A percentile compares a stretch with the other conserved stretches of the same genome.
phyloP scores from a whole-genome alignment of 1,140 invertebrate species.

The Drosophila cardini region DNA sequence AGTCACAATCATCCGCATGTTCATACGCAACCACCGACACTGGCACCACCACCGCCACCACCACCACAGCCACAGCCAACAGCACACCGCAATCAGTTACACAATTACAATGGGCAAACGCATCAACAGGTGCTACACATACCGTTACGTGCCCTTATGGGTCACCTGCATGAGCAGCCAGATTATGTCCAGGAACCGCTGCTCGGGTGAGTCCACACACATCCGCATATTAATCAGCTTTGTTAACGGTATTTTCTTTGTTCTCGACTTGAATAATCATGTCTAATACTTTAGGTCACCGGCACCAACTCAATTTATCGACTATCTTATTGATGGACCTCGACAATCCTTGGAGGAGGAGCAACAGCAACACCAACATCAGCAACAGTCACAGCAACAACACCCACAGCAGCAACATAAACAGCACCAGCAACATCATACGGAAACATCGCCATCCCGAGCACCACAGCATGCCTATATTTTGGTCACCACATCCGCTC shows the following conservation, averaged over 20 bases:
- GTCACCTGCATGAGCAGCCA: conserved; percentile 57
- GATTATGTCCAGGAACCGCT: conserved; percentile 44
- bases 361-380: conserved; percentile 35
- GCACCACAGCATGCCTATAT: conserved; percentile 66
- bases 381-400: conserved; percentile 35
- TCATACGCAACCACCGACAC: conserved; percentile 4
- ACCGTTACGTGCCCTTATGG: conserved; percentile 64
- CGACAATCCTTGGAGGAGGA: conserved; percentile 77
- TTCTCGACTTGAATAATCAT: too few relatives aligned
- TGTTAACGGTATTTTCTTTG: not conserved
- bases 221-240: not conserved
- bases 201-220: conserved; percentile 35
- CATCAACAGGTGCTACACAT: conserved; percentile 74
- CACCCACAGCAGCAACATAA: conserved; percentile 34
- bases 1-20: conserved; percentile 38
- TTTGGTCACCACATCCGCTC: conserved; percentile 67
- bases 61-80: conserved; percentile 31
- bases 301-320: conserved; percentile 65
- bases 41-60: conserved; percentile 34
- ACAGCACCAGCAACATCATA: conserved; percentile 24
- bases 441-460: conserved; percentile 31
- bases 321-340: conserved; percentile 77
- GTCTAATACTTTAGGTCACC: conserved; percentile 45
- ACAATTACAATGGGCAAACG: conserved; percentile 53
- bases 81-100: conserved; percentile 49